These are phyloP conservation scores for Paraplagusia blochii DNA, from an alignment of 2,113 vertebrate genomes.

Conservation along the genomic window DNA sequence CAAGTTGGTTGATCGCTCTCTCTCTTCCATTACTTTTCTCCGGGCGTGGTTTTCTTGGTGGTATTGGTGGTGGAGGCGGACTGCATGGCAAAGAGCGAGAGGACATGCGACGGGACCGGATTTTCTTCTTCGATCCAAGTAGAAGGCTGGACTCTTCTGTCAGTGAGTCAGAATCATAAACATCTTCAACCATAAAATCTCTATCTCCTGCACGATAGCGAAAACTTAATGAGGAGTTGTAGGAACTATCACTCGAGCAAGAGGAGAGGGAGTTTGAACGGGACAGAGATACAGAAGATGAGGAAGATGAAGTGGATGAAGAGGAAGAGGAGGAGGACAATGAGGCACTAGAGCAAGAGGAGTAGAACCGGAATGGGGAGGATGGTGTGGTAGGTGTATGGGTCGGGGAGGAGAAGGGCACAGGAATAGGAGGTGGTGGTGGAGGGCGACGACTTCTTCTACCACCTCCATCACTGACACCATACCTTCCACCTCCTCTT, in stretches of 20 bases:
- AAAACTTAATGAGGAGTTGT: constrained; percentile 75
- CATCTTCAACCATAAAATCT: constrained; percentile 57
- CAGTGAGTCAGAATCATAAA: constrained; percentile 73
- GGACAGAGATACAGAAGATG: constrained; percentile 72
- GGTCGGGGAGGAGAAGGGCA: constrained; percentile 72
- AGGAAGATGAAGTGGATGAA: constrained; percentile 71
- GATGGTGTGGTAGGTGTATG: constrained; percentile 74
- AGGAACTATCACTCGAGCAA: constrained; percentile 68
- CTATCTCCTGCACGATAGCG: constrained; percentile 67
- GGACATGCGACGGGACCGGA: constrained; percentile 70
- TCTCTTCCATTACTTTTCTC: constrained; percentile 64
- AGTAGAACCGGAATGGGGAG: constrained; percentile 72
- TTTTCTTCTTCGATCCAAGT: constrained; percentile 66
- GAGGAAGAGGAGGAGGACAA: constrained; percentile 73
- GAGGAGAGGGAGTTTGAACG: constrained; percentile 73
- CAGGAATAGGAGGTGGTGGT: constrained; percentile 73
- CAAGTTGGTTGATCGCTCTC: constrained; percentile 68
- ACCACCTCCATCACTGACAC: constrained; percentile 59
- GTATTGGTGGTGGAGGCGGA: constrained; percentile 76
- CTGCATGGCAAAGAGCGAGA: constrained; percentile 75
- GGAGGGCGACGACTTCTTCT: constrained; percentile 69
- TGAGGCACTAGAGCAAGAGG: constrained; percentile 73
- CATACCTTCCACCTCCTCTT: constrained; percentile 78
- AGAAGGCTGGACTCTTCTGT: constrained; percentile 80
- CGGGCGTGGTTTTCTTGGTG: constrained; percentile 74